A percentile compares a stretch with the other conserved stretches of the same genome.
phyloP scores from a whole-genome alignment of 1,140 invertebrate species.

The Lasioglossum albipes region DNA sequence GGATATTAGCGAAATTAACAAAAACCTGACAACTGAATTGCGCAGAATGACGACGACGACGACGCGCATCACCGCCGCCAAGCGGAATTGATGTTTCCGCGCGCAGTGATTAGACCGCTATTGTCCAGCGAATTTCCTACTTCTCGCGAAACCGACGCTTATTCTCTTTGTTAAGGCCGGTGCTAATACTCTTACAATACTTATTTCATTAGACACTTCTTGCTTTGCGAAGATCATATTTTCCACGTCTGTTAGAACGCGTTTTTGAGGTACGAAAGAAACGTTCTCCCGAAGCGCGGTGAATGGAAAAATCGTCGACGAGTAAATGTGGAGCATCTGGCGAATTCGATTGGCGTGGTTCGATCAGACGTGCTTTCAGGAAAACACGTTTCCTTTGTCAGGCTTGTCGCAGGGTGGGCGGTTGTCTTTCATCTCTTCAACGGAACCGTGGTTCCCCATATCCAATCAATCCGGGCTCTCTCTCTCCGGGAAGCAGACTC shows the following conservation, averaged over 20 bases:
- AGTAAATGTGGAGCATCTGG: too few relatives aligned
- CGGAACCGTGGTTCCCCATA: conserved; percentile 67
- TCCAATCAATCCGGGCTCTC: conserved; percentile 75
- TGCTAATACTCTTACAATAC: too few relatives aligned
- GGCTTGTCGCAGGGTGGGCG: conserved; percentile 42
- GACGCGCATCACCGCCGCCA: too few relatives aligned
- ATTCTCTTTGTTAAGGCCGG: too few relatives aligned
- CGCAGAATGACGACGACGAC: neutral
- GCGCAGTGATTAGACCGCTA: neutral
- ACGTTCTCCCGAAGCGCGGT: too few relatives aligned
- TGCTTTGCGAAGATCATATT: too few relatives aligned
- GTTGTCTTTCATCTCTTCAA: conserved; percentile 75
- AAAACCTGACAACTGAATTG: neutral
- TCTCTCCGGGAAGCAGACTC: conserved; percentile 2
- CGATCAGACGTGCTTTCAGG: conserved; percentile 16
- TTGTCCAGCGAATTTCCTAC: neutral
- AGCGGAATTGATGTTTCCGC: neutral
- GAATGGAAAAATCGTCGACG: too few relatives aligned
- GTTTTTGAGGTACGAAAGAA: too few relatives aligned
- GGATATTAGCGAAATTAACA: neutral
- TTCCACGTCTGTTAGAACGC: too few relatives aligned
- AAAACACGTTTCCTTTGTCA: conserved; percentile 59
- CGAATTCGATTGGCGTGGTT: too few relatives aligned
- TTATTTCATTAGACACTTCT: too few relatives aligned
- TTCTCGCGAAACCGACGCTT: too few relatives aligned